A percentile compares a stretch with the other conserved stretches of the same genome.
These are phyloP conservation scores for Ceratina calcarata DNA, from an alignment of 1,140 invertebrate species.

Conservation along the genomic window DNA sequence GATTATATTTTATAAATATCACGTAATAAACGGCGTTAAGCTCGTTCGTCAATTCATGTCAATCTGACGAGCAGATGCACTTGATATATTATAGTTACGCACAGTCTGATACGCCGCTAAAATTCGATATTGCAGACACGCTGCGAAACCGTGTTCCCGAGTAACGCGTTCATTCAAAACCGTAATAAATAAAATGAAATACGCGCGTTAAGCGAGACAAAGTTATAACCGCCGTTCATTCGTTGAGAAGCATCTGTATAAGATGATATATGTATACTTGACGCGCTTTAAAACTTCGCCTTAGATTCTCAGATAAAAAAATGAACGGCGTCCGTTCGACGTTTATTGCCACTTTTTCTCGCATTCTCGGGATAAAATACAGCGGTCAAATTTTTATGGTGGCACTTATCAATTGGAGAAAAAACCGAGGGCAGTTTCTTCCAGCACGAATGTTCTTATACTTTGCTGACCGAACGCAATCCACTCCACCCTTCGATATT, in stretches of 20 bases:
- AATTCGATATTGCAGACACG: neutral
- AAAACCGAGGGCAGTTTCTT: neutral
- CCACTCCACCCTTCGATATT: conserved; percentile 8
- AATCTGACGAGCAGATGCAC: neutral
- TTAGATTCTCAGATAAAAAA: neutral
- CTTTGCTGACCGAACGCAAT: neutral
- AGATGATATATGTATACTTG: too few species aligned
- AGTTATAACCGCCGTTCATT: neutral
- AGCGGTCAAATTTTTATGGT: neutral
- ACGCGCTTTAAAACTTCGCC: too few species aligned
- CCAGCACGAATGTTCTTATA: neutral
- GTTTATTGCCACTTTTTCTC: neutral
- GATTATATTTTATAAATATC: neutral
- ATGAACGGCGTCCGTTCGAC: neutral
- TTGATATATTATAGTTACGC: neutral
- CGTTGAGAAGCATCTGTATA: neutral
- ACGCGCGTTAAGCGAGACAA: neutral
- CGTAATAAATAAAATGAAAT: neutral
- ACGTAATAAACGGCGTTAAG: neutral
- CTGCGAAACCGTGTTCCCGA: neutral
- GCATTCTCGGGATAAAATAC: neutral
- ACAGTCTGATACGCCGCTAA: neutral
- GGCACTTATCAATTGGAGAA: neutral
- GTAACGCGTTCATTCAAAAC: neutral
- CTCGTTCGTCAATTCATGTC: neutral